Conservation (phyloP, 2,797 vertebrate species). For the Galagoides demidoff region DNA sequence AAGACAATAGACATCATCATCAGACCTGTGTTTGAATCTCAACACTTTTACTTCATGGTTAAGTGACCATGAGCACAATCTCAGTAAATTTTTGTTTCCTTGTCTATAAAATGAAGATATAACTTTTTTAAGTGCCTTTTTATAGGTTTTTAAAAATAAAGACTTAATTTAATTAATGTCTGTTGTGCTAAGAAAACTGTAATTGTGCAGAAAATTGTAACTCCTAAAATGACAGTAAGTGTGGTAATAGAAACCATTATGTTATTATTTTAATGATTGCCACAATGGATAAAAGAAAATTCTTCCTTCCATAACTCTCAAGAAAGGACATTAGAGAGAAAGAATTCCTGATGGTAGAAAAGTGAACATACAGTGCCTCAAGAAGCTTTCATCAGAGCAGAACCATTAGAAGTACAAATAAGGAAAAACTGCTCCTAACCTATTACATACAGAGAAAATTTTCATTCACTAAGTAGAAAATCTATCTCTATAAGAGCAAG, state of each 20-base stretch:
- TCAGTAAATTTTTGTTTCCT: neutral
- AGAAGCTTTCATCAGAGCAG: constrained; percentile 59
- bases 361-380: neutral
- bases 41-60: neutral
- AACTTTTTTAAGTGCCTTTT: neutral
- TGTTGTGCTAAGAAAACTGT: neutral
- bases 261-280: constrained; percentile 33
- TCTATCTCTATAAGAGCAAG: neutral
- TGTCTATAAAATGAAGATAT: neutral
- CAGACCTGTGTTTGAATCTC: neutral
- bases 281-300: constrained; percentile 17
- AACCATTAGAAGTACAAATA: constrained; percentile 56
- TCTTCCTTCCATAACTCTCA: neutral
- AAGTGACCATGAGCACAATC: neutral
- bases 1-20: neutral
- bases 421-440: constrained; percentile 27
- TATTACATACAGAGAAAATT: constrained; percentile 31
- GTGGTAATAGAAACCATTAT: neutral
- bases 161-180: neutral
- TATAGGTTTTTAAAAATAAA: neutral
- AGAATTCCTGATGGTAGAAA: constrained; percentile 25
- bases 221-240: neutral
- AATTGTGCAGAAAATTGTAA: neutral
- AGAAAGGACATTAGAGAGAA: constrained; percentile 31
- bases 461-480: constrained; percentile 48